A percentile compares a stretch with the other conserved stretches of the same genome.
Conservation (phyloP, 2,113 vertebrate species). For the Arvicanthis niloticus region DNA sequence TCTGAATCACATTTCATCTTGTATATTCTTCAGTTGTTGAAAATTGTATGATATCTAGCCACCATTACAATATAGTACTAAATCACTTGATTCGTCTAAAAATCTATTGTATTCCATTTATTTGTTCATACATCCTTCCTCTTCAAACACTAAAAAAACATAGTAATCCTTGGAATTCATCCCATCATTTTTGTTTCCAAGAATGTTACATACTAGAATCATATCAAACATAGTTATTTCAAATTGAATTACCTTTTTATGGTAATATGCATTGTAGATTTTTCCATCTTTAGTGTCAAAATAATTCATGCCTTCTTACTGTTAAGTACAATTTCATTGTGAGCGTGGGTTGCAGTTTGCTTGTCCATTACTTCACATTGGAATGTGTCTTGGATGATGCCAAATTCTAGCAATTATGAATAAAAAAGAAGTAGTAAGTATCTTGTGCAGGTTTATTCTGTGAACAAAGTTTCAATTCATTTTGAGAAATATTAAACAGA, state of each 20-base stretch:
- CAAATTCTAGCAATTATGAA: neutral
- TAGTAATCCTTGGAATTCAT: neutral
- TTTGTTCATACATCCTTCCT: neutral
- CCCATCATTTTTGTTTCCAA: neutral
- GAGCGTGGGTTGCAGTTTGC: neutral
- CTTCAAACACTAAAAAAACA: neutral
- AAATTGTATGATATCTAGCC: neutral
- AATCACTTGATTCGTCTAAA: neutral
- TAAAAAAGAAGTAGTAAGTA: neutral
- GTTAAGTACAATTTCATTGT: neutral
- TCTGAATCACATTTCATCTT: neutral
- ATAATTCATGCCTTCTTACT: neutral
- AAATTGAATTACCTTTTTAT: neutral
- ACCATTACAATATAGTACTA: neutral
- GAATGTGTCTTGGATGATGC: neutral
- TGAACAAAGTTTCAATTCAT: neutral
- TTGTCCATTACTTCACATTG: neutral
- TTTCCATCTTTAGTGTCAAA: neutral
- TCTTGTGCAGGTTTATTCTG: neutral
- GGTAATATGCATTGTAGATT: neutral
- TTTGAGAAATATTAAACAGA: neutral
- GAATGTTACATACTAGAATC: neutral
- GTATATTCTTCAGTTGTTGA: neutral
- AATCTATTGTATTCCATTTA: too few species aligned
- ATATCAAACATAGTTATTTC: neutral